Base-by-base conservation (phyloP, 2,797 vertebrate genomes). In the Neomorphus geoffroyi region DNA sequence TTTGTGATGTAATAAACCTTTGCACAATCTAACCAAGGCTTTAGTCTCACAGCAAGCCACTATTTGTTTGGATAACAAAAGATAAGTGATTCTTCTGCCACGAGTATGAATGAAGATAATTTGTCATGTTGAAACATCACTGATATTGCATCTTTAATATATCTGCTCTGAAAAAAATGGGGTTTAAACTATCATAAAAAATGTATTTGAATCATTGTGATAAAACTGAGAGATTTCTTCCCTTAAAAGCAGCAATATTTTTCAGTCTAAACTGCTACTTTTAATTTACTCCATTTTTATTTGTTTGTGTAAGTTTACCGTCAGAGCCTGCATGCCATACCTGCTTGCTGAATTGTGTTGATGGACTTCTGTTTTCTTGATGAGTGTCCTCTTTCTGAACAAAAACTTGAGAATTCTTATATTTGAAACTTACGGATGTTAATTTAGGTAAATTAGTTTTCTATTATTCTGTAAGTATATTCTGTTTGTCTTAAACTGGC, bases 211-310 rank as follows among this genome's bases (percentile, higher is more conserved):
- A 67, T 80, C 33, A 67, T 75, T 73, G 32, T 45, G 54, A 71
- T 84, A 90, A 93, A 94, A 90, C 26, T 24, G 30, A 86, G 58
- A 65, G 4, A 89, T 67, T 16, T 69, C 8, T 72, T 88, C 24
- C 19, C 30, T 88, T 94, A 92, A 89, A 94, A 88, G n/a, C 35
- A 74, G 61, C 6, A 54, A 26, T 80, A 50, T 80, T 82, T 91
- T 89, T 81, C 43, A 53, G 28, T 30, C 24, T 74, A 73, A 92
- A 46, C 4, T 74, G 28, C 17, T 86, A 61, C 24, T 28, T 48
- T 23, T 48, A 86, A 78, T 15, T 14, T n/a, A 54, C 9, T 85
- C 24, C 8, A 22, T 85, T 92, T 88, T 85, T 16, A 33, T 79
- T 6, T 70, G 27, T 82, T 74, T 71, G 10, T 65, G 30, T 77